A percentile compares a stretch with the other conserved stretches of the same genome.
These are phyloP conservation scores for Halictus ligatus DNA, from an alignment of 2,888 invertebrate genomes.

Conservation along the genomic window DNA sequence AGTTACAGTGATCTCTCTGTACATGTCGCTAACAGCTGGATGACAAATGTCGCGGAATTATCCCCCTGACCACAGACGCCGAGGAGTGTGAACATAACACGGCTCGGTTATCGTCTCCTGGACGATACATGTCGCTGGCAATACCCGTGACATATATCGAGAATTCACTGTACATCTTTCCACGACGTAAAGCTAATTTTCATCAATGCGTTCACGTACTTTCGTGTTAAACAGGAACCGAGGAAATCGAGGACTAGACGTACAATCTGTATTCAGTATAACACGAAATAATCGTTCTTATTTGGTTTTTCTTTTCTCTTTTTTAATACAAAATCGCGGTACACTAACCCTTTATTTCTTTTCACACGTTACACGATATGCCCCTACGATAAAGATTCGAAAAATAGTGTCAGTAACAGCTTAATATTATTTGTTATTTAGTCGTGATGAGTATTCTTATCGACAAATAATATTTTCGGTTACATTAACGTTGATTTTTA, in stretches of 20 bases:
- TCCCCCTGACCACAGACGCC: too few species aligned
- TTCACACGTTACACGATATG: slow-evolving; percentile 30
- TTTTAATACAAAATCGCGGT: slow-evolving; percentile 53
- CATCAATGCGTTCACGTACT: neutral
- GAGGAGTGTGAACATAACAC: too few species aligned
- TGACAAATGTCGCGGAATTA: too few species aligned
- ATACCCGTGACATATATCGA: too few species aligned
- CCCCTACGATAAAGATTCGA: slow-evolving; percentile 56
- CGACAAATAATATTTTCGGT: slow-evolving; percentile 43
- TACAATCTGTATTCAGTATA: neutral
- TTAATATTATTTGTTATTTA: slow-evolving; percentile 51
- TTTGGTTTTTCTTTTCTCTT: slow-evolving; percentile 14
- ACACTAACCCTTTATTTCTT: slow-evolving; percentile 20
- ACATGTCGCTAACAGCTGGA: too few species aligned
- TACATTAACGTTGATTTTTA: slow-evolving; percentile 12
- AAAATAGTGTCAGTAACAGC: slow-evolving; percentile 57
- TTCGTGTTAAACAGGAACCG: neutral
- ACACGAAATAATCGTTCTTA: neutral
- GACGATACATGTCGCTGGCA: too few species aligned
- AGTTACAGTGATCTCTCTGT: neutral
- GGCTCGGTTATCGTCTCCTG: too few species aligned
- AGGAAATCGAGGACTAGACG: neutral
- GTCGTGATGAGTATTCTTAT: slow-evolving; percentile 48
- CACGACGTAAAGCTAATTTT: too few species aligned
- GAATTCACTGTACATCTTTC: too few species aligned